Evolutionary conservation across 1,140 invertebrate genomes (phyloP), one percentile per base, ranked within the genome.

Genomic region (Drosophila mayri): DNA sequence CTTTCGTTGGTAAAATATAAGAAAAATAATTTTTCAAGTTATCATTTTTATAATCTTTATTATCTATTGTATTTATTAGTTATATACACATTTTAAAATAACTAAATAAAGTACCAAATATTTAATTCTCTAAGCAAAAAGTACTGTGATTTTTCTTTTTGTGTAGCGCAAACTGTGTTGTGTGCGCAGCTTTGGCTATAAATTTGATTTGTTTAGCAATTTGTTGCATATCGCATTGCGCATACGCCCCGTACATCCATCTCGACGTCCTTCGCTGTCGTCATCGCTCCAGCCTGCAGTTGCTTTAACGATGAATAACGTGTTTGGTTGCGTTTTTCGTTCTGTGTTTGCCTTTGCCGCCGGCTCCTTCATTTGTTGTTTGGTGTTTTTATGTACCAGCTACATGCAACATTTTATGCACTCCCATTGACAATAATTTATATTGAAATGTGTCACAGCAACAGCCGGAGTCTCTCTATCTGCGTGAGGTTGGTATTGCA

Each of bases 191-290:
- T 67, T 58, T 76, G 57, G 85, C 85, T 90, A 90, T 90, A 90
- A 90, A 90, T 90, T 90, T 90, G 85, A 90, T 90, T 90, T 90
- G 85, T 90, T 90, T 90, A 90, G 85, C 85, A 90, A 90, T 90
- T 90, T 90, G 85, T 90, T 85, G 85, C 85, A 90, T 90, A 90
- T 90, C 85, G 78, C 85, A 88, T 79, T 88, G 84, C 84, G 85
- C 81, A 90, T 87, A 87, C 84, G 85, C 84, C 84, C 84, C 84
- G 65, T 87, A 66, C 84, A 87, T 87, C 72, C 84, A 87, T 87
- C 84, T 88, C 66, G 47, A 8, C 58, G 52, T 37, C 60, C 35
- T 32, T 40, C 43, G 58, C 62, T 66, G 46, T 72, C 54, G 46
- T 50, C 49, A 70, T 60, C 47, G 52, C 73, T 52, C 37, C 12